These are phyloP conservation scores for Arizona elegans DNA, from an alignment of 2,113 vertebrate genomes.

Conservation along the genomic window DNA sequence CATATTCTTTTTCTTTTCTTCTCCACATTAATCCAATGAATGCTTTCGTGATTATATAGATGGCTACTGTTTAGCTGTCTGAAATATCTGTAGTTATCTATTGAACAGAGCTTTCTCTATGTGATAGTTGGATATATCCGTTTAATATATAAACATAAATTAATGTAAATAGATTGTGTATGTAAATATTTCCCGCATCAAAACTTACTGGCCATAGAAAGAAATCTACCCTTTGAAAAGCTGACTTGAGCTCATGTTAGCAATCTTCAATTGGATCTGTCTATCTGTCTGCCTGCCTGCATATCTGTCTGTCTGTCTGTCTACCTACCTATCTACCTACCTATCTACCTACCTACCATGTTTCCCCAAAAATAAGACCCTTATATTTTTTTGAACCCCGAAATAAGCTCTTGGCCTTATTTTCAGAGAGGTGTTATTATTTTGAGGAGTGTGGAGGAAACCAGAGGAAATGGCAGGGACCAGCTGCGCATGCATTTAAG, in stretches of 20 bases:
- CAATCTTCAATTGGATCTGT: too few species aligned
- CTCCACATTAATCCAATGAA: background rate
- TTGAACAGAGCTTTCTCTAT: background rate
- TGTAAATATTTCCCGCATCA: background rate
- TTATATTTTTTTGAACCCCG: too few species aligned
- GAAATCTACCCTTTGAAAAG: background rate
- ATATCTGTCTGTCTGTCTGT: too few species aligned
- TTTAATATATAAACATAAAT: background rate
- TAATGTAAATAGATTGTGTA: background rate
- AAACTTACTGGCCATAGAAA: background rate
- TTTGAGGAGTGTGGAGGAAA: too few species aligned
- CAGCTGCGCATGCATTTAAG: too few species aligned
- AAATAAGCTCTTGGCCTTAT: too few species aligned
- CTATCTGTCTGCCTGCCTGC: too few species aligned
- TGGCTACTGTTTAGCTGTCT: background rate
- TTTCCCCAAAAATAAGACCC: too few species aligned
- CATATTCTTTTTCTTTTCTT: background rate
- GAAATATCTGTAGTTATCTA: background rate
- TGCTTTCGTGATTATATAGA: background rate
- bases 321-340: too few species aligned
- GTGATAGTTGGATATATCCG: background rate
- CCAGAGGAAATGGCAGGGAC: too few species aligned
- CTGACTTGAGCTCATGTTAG: background rate
- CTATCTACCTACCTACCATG: too few species aligned
- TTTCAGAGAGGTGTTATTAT: too few species aligned